Evolutionary conservation across 2,797 vertebrate genomes (phyloP).

Genomic region (Malurus splendens): DNA sequence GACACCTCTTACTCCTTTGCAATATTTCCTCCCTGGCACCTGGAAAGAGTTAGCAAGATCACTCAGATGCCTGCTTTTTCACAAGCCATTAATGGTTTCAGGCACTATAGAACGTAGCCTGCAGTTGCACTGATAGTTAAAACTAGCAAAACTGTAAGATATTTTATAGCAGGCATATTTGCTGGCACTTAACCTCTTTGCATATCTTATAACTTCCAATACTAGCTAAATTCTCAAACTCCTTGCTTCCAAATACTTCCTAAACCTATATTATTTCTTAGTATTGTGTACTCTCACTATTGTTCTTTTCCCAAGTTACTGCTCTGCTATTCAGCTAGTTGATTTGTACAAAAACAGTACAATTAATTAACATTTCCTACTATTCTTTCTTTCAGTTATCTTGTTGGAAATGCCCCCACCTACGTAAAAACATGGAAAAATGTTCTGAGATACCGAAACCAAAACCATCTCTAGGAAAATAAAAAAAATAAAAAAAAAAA

Average conservation of each 20-base stretch:
- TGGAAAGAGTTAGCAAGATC: background rate
- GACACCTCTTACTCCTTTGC: background rate
- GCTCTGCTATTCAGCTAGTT: background rate
- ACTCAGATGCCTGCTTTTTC: background rate
- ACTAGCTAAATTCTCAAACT: background rate
- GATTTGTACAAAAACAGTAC: background rate
- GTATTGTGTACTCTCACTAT: background rate
- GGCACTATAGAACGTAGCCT: background rate
- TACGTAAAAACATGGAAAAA: background rate
- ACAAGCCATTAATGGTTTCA: background rate
- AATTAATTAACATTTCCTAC: constrained; percentile 21
- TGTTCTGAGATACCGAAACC: background rate
- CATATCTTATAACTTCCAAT: background rate
- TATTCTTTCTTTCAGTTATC: constrained; percentile 14
- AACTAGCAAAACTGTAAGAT: background rate
- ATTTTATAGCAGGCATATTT: background rate
- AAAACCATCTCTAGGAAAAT: background rate
- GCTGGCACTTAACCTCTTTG: background rate
- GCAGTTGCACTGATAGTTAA: background rate
- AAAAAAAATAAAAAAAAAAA: background rate
- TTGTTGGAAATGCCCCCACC: background rate
- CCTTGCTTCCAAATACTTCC: background rate
- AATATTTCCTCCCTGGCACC: background rate
- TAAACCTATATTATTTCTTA: background rate
- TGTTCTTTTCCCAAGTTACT: constrained; percentile 19